Evolutionary conservation across 2,888 invertebrate species (phyloP), one percentile per base, ranked within the genome.

Genomic region (Oscheius sp.): DNA sequence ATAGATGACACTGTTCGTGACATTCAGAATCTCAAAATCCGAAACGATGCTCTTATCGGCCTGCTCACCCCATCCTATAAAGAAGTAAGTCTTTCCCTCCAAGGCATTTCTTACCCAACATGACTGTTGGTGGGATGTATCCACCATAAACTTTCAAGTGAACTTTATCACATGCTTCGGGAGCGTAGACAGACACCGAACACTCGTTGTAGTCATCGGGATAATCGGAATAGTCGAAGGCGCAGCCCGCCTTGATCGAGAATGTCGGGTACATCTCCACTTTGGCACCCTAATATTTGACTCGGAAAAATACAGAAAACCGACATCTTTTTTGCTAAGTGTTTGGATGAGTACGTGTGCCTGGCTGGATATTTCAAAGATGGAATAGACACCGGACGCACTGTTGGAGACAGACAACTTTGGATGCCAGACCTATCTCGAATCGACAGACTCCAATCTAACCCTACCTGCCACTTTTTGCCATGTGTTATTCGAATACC

Each of bases 371-470:
- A 83, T 82, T 16, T 86, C 85, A 59, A 82, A 85, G 49, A 74
- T 76, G 12, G 80, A 77, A 21, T 80, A 78, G 29, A 84, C 79
- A 2, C 86, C 87, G 16, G 84, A 81, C 6, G 84, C 80, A 52
- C 85, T 85, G 71, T 87, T 87, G 2, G 85, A 81, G 2, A 85
- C 81, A 27, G 78, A 69, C 7, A 88, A 58, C 25, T 83, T 83
- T 41, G 87, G 88, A 56, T 82, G 78, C 87, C 88, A 88, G 7
- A 87, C 75, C 69, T 87, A 84, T n/a, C n/a, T n/a, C n/a, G n/a
- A n/a, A n/a, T n/a, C n/a, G 13, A 56, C 6, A 52, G 27, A 16
- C 29, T n/a, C 18, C 5, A 16, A 9, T 49, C 16, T 21, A 52
- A 2, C 13, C 52, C 5, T 9, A 66, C 66, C 49, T 85, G 78